These are phyloP conservation scores for Xiphophorus hellerii DNA, from an alignment of 2,113 vertebrate species.

Conservation along the genomic window DNA sequence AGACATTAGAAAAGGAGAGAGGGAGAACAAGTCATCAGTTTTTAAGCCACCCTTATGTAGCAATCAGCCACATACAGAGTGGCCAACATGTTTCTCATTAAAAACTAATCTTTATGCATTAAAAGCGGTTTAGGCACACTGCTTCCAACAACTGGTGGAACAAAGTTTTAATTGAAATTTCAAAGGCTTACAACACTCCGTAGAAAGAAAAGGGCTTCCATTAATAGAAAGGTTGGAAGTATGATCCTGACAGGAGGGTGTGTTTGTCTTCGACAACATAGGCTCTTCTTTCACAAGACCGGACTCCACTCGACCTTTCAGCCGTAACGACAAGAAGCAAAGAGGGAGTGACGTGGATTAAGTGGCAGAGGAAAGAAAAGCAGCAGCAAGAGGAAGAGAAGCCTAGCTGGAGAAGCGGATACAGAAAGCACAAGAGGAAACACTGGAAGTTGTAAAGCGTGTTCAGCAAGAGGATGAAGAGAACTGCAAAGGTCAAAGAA, in stretches of 20 bases:
- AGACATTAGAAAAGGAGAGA: not conserved
- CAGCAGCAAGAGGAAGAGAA: constrained; percentile 19
- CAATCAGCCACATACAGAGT: constrained; percentile 55
- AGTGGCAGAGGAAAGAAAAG: constrained; percentile 25
- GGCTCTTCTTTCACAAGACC: constrained; percentile 43
- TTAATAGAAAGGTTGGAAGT: constrained; percentile 38
- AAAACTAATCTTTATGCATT: constrained; percentile 51
- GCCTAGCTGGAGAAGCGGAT: not conserved
- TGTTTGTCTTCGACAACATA: constrained; percentile 33
- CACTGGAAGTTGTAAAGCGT: constrained; percentile 4
- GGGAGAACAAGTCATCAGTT: not conserved
- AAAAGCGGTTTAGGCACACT: constrained; percentile 24
- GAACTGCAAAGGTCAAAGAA: constrained; percentile 35
- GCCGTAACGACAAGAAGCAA: not conserved
- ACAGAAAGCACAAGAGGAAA: constrained; percentile 2
- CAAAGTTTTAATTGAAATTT: constrained; percentile 41
- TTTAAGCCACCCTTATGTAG: constrained; percentile 28
- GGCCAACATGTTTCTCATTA: constrained; percentile 65
- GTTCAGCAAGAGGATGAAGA: constrained; percentile 17
- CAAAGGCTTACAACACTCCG: constrained; percentile 14
- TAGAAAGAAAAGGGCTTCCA: constrained; percentile 5
- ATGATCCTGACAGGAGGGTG: constrained; percentile 31
- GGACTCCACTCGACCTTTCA: constrained; percentile 33
- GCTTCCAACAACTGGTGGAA: constrained; percentile 31
- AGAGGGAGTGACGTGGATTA: not conserved